Evolutionary conservation across 2,888 invertebrate species (phyloP).

Genomic region (Tinea semifulvella): DNA sequence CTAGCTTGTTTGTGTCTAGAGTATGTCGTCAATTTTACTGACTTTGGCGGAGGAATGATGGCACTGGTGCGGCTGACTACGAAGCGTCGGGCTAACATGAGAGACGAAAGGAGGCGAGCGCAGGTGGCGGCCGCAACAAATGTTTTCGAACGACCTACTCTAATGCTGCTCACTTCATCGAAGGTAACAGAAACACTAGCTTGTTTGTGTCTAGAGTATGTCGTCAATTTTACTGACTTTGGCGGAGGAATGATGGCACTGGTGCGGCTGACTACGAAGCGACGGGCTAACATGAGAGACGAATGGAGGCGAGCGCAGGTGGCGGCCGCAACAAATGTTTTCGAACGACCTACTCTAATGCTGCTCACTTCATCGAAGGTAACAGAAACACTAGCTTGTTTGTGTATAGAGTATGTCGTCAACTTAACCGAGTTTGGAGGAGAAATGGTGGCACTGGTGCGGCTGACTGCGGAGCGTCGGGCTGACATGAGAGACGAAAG

Average conservation of each 20-base stretch:
- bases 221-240: conserved; percentile 99
- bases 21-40: no score
- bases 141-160: conserved; percentile 94
- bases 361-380: conserved; percentile 96
- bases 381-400: no score
- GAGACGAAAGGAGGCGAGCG: conserved; percentile 92
- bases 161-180: conserved; percentile 95
- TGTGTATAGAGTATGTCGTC: no score
- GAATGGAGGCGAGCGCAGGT: conserved; percentile 96
- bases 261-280: conserved; percentile 88
- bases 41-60: conserved; percentile 99
- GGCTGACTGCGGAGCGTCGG: conserved; percentile 83
- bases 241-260: conserved; percentile 99
- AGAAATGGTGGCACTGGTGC: conserved; percentile 98
- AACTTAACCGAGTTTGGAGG: conserved; percentile 98
- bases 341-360: conserved; percentile 97
- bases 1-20: no score
- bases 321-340: conserved; percentile 92
- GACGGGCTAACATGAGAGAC: conserved; percentile 88
- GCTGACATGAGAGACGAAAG: conserved; percentile 94
- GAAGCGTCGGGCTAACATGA: conserved; percentile 81
- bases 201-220: no score
- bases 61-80: conserved; percentile 95
- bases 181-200: no score
- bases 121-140: conserved; percentile 97